Base-by-base conservation (phyloP, 2,888 invertebrate species). In the Ecdyonurus torrentis region DNA sequence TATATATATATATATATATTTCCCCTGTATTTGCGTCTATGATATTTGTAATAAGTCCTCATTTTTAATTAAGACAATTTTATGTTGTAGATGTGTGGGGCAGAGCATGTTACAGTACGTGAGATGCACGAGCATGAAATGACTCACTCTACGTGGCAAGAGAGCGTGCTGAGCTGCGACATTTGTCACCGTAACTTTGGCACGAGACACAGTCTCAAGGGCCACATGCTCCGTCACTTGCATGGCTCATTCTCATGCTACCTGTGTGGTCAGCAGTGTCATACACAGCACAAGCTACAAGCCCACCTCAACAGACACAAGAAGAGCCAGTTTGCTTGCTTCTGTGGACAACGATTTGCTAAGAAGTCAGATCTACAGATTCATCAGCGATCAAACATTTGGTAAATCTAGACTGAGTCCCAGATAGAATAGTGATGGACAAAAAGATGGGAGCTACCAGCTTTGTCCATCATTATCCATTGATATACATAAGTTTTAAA, bases 41-140 rank as follows among this genome's bases (percentile, higher is more conserved):
- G n/a, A n/a, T n/a, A n/a, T n/a, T n/a, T n/a, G n/a, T n/a, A n/a
- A n/a, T n/a, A n/a, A n/a, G n/a, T n/a, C n/a, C n/a, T n/a, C n/a
- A n/a, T n/a, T n/a, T n/a, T n/a, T n/a, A n/a, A n/a, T n/a, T n/a
- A n/a, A n/a, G n/a, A n/a, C n/a, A n/a, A n/a, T n/a, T n/a, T n/a
- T n/a, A n/a, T n/a, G n/a, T 59, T 24, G 22, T 19, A 60, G 60
- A 19, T 60, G n/a, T 60, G 60, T 60, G 60, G 37, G 2, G 15
- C 25, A 2, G 37, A 24, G 10, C 37, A 25, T 22, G 15, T 24
- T n/a, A 60, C 60, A 19, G 37, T 37, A n/a, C 18, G 22, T 15
- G 37, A 25, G 19, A n/a, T 60, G 19, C 60, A 24, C 5, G 25
- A 60, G 25, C 60, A 60, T 18, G 60, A 60, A 22, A 19, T 60